phyloP scores from a whole-genome alignment of 2,888 invertebrate species.

The Rhaphigaster nebulosa region DNA sequence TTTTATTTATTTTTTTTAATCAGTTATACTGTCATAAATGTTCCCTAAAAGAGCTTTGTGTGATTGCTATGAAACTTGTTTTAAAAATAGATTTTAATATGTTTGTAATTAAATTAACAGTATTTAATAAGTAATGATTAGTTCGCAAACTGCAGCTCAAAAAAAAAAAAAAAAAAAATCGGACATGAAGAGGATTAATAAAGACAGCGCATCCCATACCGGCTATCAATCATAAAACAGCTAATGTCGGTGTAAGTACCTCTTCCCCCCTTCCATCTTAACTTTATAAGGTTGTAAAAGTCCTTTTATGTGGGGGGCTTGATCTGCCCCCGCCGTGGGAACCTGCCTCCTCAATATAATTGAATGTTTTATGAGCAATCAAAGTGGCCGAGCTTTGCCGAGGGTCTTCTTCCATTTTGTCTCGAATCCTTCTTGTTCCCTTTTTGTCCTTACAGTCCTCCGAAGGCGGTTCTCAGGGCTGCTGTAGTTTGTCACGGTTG shows the following conservation, averaged over 20 bases:
- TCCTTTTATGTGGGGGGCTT: neutral
- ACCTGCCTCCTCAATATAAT: slow-evolving; percentile 48
- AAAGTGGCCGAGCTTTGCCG: neutral
- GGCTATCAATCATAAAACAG: neutral
- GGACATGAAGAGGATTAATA: neutral
- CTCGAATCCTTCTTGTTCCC: neutral
- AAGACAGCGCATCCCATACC: neutral
- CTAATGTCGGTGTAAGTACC: neutral
- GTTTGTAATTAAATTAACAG: too few relatives aligned
- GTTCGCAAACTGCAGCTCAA: neutral
- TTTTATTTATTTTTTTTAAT: too few relatives aligned
- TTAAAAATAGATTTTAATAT: too few relatives aligned
- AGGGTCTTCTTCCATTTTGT: neutral
- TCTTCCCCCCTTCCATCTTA: neutral
- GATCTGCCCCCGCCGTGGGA: slow-evolving; percentile 20
- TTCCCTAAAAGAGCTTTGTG: too few relatives aligned
- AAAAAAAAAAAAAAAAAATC: neutral
- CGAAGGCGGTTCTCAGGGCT: neutral
- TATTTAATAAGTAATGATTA: neutral
- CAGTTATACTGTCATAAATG: too few relatives aligned
- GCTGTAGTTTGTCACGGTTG: neutral
- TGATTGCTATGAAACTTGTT: too few relatives aligned
- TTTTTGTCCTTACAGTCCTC: neutral
- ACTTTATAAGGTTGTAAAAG: slow-evolving; percentile 14
- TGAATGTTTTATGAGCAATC: slow-evolving; percentile 55